Conservation (phyloP, 1,140 invertebrate genomes). For the Oscheius sp. region DNA sequence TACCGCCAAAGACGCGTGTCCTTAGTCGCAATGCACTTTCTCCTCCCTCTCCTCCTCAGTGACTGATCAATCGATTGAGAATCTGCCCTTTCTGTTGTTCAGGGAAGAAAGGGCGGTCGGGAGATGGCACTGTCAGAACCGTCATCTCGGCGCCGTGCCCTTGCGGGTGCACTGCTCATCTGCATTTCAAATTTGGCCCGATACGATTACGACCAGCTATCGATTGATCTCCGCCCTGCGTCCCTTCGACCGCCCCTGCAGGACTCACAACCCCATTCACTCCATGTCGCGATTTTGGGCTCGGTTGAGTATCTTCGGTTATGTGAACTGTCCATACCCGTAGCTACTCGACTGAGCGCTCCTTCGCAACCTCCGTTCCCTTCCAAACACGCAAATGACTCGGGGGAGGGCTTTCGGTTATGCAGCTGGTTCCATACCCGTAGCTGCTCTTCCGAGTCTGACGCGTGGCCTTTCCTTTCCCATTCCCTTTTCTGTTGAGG, state of each 20-base stretch:
- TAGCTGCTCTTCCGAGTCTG: no score
- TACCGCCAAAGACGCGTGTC: not conserved
- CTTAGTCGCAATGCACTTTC: not conserved
- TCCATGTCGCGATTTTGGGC: not conserved
- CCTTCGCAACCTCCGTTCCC: no score
- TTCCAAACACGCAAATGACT: no score
- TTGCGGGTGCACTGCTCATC: not conserved
- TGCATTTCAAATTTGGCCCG: not conserved
- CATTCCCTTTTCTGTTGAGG: no score
- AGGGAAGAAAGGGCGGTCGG: not conserved
- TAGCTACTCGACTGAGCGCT: conserved; percentile 1
- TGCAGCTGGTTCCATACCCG: no score
- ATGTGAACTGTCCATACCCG: conserved; percentile 10
- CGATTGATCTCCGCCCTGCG: not conserved
- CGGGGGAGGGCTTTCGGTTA: no score
- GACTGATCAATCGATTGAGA: no score
- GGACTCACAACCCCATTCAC: not conserved
- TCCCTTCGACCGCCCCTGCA: not conserved
- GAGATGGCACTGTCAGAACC: not conserved
- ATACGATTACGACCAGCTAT: conserved; percentile 1
- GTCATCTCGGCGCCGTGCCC: no score
- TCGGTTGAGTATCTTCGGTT: not conserved
- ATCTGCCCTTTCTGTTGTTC: not conserved
- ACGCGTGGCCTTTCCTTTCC: no score
- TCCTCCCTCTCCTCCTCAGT: not conserved